A percentile compares a stretch with the other conserved stretches of the same genome.
Conservation (phyloP, 2,888 invertebrate species). For the Caenorhabditis sinica region DNA sequence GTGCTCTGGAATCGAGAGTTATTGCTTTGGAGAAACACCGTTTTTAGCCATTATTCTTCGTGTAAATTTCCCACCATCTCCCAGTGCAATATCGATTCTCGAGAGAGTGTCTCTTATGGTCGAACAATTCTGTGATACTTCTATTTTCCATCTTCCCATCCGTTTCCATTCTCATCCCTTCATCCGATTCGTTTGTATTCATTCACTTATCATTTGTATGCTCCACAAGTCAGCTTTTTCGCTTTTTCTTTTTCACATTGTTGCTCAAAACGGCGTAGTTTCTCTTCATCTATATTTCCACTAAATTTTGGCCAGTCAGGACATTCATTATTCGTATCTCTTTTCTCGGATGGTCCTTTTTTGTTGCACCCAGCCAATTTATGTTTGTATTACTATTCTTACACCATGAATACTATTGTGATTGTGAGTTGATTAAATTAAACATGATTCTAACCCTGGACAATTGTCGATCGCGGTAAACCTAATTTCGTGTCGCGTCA, state of each 20-base stretch:
- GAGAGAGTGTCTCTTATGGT: constrained; percentile 13
- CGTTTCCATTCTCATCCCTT: constrained; percentile 10
- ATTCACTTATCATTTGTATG: constrained; percentile 44
- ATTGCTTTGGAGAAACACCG: constrained; percentile 50
- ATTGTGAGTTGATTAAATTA: constrained; percentile 55
- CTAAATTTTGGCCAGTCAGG: constrained; percentile 47
- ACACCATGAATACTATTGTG: constrained; percentile 47
- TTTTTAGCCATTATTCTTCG: constrained; percentile 33
- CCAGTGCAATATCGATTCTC: constrained; percentile 56
- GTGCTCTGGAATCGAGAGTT: constrained; percentile 55
- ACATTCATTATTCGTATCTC: constrained; percentile 40
- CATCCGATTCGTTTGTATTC: constrained; percentile 48
- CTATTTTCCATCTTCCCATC: background rate
- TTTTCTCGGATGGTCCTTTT: constrained; percentile 19
- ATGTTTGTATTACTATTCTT: constrained; percentile 1
- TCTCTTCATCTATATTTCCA: constrained; percentile 11
- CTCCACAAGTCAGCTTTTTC: constrained; percentile 38
- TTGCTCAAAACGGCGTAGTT: constrained; percentile 67
- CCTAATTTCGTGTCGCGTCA: background rate
- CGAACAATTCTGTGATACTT: constrained; percentile 46
- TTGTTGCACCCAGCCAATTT: constrained; percentile 13
- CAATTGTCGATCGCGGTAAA: background rate
- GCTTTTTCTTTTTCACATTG: constrained; percentile 55
- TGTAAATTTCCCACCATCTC: constrained; percentile 26
- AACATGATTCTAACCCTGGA: constrained; percentile 5